Base-by-base conservation (phyloP, 2,797 vertebrate species). In the Hozukius guyotensis region DNA sequence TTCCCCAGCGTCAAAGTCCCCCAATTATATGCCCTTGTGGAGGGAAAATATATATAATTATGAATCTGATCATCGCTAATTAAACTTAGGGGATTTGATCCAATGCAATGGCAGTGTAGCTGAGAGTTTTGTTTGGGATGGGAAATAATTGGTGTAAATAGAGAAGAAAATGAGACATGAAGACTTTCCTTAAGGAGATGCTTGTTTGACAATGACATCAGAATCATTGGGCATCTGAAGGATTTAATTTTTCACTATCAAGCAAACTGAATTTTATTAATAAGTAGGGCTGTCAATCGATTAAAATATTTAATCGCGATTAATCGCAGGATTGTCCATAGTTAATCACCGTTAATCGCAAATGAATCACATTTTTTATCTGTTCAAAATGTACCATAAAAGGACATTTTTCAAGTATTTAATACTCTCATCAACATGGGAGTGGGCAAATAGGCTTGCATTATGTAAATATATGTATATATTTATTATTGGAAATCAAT, bases 21-120 rank as follows among this genome's bases (percentile, higher is more conserved):
- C 88, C 90, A 95, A 94, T 95, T 94, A 94, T 90, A 88, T 82
- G 89, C 89, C 84, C 86, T 84, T 86, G 73, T 92, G 87, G 82
- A 92, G 77, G 70, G 85, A 90, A 94, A 94, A 92, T 93, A 94
- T 78, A 89, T 84, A 85, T 93, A 86, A 95, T 95, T 90, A 94
- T 92, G 72, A 92, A 93, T 93, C 82, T 94, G 90, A 95, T 95
- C 71, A 93, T 87, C 6, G 27, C 79, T 95, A 95, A 96, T 96
- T 96, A 95, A 95, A 88, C 95, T 90, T 75, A 20, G 38, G 93
- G 93, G 94, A 94, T 90, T 90, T 78, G 63, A 87, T 79, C 75
- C 72, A 78, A 80, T 80, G 87, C 71, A 87, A 73, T 75, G 80
- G 86, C 81, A 80, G 78, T 32, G 72, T 38, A 85, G 77, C 75